phyloP scores from a whole-genome alignment of 1,140 invertebrate genomes.

The Camponotus floridanus region DNA sequence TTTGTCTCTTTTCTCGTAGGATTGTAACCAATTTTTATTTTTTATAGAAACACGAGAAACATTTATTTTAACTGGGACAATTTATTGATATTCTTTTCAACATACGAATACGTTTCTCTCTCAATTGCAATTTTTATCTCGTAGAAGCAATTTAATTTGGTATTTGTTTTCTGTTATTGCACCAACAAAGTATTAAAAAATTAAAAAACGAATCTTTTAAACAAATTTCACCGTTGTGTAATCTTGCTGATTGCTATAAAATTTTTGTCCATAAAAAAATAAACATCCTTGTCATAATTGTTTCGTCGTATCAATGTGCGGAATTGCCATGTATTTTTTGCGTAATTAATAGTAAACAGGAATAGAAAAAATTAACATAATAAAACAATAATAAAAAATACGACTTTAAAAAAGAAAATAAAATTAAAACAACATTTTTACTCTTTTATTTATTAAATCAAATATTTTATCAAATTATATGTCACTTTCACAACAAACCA shows the following conservation, averaged over 20 bases:
- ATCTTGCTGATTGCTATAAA: conserved; percentile 2
- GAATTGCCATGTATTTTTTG: background rate
- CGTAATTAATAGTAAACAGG: too few species aligned
- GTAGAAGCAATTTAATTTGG: conserved; percentile 12
- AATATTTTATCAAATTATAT: background rate
- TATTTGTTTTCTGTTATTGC: background rate
- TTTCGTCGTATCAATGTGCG: background rate
- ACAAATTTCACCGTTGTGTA: background rate
- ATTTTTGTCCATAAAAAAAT: background rate
- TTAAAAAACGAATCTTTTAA: background rate
- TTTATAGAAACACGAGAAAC: background rate
- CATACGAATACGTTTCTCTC: background rate
- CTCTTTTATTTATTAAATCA: background rate
- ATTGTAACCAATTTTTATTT: conserved; percentile 10
- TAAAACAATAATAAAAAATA: background rate
- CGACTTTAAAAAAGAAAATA: too few species aligned
- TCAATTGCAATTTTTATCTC: background rate
- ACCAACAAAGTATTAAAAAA: background rate
- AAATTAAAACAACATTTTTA: too few species aligned
- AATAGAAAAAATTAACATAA: background rate
- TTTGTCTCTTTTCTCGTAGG: background rate
- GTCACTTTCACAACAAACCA: background rate
- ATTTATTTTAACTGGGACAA: conserved; percentile 1
- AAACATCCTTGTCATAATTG: background rate
- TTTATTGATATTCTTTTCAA: background rate